Base-by-base conservation (phyloP, 2,797 vertebrate species). In the Paedocypris micromegethes region DNA sequence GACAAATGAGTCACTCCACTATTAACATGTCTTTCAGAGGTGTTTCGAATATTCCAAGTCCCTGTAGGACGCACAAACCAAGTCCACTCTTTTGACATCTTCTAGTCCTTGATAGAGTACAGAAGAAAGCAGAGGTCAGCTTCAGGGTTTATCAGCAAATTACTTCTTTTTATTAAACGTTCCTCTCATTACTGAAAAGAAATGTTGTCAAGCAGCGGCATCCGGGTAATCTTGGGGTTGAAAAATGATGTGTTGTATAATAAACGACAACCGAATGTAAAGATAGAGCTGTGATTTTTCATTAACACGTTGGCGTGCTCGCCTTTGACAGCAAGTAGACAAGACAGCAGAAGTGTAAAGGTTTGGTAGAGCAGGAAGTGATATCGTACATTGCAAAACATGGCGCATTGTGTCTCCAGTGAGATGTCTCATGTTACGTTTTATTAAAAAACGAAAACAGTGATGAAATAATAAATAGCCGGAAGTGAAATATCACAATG, bases 241-340 rank as follows among this genome's bases (percentile, higher is more conserved):
- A 46, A 62, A 43, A 64, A 39, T 9, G 5, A 3, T 3, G 42
- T 8, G 23, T 43, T 49, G 40, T 44, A 38, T n/a, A 50, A 46
- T 37, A 3, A 43, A 44, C 50, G 52, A 5, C 52, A 62, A 50
- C 4, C 23, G 9, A 53, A 51, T 62, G 9, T 49, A 64, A 51
- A 64, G 37, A 50, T 63, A 56, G 59, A 70, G 45, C 55, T 56
- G 59, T 56, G 53, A 70, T 23, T 70, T 70, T 43, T 63, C 40
- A 69, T 69, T 62, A 70, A 57, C 59, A 63, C 53, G 3, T 51
- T 51, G 47, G 45, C 9, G 44, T 63, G 43, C 42, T 5, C 55
- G 58, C 5, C 38, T 54, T 42, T 61, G 58, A 68, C 66, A 54
- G 45, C 43, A 38, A 45, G 43, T 42, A 58, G 55, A 66, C 38